These are phyloP conservation scores for Drosophila elegans DNA, from an alignment of 1,140 invertebrate species.

Conservation along the genomic window DNA sequence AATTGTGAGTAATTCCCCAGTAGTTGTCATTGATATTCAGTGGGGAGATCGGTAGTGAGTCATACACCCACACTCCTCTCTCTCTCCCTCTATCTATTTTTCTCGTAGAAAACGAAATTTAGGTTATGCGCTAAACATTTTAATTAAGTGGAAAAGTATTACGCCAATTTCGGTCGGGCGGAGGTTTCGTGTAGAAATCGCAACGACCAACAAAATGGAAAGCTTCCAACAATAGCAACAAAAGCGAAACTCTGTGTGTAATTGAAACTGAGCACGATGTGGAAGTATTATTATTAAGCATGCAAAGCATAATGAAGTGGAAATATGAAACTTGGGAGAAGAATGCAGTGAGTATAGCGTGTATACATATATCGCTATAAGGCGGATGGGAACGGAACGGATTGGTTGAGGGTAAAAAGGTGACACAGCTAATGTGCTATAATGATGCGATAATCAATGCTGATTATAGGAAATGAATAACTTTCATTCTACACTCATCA, in stretches of 20 bases:
- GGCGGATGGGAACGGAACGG: slow-evolving; percentile 5
- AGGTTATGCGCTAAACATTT: slow-evolving; percentile 81
- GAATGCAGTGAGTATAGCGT: slow-evolving; percentile 22
- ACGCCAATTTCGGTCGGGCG: slow-evolving; percentile 71
- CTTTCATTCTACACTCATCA: slow-evolving; percentile 28
- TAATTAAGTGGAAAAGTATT: slow-evolving; percentile 83
- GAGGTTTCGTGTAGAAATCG: slow-evolving; percentile 69
- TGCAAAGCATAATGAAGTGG: slow-evolving; percentile 82
- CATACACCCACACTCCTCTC: slow-evolving; percentile 7
- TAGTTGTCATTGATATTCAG: slow-evolving; percentile 67
- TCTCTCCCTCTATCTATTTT: background rate
- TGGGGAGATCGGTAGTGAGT: slow-evolving; percentile 15
- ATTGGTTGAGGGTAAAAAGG: slow-evolving; percentile 27
- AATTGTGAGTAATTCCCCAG: slow-evolving; percentile 18
- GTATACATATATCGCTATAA: slow-evolving; percentile 9
- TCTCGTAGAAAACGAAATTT: slow-evolving; percentile 69
- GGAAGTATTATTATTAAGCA: slow-evolving; percentile 83
- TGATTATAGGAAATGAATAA: slow-evolving; percentile 51
- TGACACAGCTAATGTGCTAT: slow-evolving; percentile 60
- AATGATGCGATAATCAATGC: slow-evolving; percentile 57
- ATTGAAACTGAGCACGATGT: slow-evolving; percentile 81
- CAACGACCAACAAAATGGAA: slow-evolving; percentile 76
- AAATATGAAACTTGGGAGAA: slow-evolving; percentile 72
- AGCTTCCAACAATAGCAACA: slow-evolving; percentile 59
- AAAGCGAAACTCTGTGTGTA: slow-evolving; percentile 78